Evolutionary conservation across 2,888 invertebrate genomes (phyloP), one percentile per base, ranked within the genome.

Genomic region (Idaea straminata): DNA sequence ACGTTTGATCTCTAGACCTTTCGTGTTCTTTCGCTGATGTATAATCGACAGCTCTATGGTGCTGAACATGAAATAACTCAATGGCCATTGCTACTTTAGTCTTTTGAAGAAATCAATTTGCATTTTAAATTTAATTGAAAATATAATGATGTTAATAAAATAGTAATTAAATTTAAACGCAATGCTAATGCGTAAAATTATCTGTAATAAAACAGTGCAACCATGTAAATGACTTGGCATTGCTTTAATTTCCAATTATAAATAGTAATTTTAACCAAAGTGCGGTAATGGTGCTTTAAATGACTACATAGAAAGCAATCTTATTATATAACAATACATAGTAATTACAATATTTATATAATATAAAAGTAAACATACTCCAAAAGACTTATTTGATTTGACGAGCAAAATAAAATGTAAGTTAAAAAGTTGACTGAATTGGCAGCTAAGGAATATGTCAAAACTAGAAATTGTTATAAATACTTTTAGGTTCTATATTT

Each of bases 1-100:
- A 58, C 34, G 61, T 61, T 57, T 59, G 57, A 62, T 57, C 57
- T 57, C 35, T 7, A 13, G 59, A 34, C 59, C 59, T 47, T 47
- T 13, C 10, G 13, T 47, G 7, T 4, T 47, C 13, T 47, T 13
- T 10, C 47, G 10, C 10, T 47, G 47, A 47, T 47, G 10, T 47
- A 0, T 4, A 10, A 7, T 4, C 47, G 13, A 47, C 13, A 13
- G 47, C 10, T 47, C 13, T 5, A 47, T 47, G 47, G 7, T 10
- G 47, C 4, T 47, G 7, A 47, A 7, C 10, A 47, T 10, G 13
- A 47, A 47, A 13, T 47, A 3, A 10, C 47, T 47, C 4, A 47
- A 7, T 5, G 10, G 10, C 5, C 10, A 47, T 4, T 13, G 13
- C 7, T 4, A 13, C 4, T 10, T 4, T 13, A 47, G 10, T 47